A percentile compares a stretch with the other conserved stretches of the same genome.
Conservation (phyloP, 1,140 invertebrate genomes). For the Macrosteles quadrilineatus region DNA sequence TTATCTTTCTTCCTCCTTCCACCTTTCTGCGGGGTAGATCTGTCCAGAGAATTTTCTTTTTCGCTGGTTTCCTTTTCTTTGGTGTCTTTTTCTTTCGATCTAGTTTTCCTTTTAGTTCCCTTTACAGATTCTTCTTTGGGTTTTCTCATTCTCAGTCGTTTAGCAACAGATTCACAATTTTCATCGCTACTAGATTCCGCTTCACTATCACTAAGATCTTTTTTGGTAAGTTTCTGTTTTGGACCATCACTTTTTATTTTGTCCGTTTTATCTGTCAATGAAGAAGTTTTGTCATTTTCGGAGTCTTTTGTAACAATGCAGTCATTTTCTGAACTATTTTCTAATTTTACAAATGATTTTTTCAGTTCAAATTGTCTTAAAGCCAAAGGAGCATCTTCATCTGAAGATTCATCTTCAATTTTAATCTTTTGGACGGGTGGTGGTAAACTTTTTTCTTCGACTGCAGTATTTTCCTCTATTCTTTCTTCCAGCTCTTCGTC, state of each 20-base stretch:
- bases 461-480: not conserved
- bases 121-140: conserved; percentile 20
- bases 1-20: conserved; percentile 32
- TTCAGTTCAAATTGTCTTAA: conserved; percentile 28
- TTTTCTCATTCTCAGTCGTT: conserved; percentile 28
- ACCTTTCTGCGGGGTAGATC: not conserved
- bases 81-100: conserved; percentile 18
- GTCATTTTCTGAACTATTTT: conserved; percentile 19
- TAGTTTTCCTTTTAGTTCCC: conserved; percentile 20
- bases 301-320: not conserved
- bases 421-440: not conserved
- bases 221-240: conserved; percentile 2
- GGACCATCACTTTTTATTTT: conserved; percentile 15
- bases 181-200: conserved; percentile 28
- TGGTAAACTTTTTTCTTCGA: not conserved
- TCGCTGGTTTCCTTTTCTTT: not conserved
- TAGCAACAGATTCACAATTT: conserved; percentile 12
- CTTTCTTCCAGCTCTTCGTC: conserved; percentile 1
- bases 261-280: not conserved
- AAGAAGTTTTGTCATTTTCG: conserved; percentile 13
- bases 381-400: conserved; percentile 27
- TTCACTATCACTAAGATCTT: conserved; percentile 31
- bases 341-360: conserved; percentile 24
- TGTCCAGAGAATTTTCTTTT: conserved; percentile 7
- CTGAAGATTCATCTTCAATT: conserved; percentile 26